Evolutionary conservation across 2,113 vertebrate genomes (phyloP).

Genomic region (Nyctibius bracteatus): DNA sequence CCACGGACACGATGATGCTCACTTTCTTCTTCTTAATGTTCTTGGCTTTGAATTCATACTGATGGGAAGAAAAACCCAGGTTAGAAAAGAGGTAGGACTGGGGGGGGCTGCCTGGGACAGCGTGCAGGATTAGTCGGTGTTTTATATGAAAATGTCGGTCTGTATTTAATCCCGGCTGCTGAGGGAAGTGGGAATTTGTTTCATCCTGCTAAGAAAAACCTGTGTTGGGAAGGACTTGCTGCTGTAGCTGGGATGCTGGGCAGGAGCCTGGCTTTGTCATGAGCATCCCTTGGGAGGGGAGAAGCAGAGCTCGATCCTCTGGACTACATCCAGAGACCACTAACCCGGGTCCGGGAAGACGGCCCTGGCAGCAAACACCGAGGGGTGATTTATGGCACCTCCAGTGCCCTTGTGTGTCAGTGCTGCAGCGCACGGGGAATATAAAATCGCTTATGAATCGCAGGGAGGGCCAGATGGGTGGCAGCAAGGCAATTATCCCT

Average conservation of each 20-base stretch:
- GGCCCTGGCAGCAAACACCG: background rate
- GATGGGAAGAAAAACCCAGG: background rate
- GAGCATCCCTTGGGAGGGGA: background rate
- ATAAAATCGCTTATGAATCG: background rate
- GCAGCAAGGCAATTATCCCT: slow-evolving; percentile 28
- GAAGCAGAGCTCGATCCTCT: background rate
- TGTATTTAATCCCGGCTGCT: background rate
- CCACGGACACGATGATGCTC: slow-evolving; percentile 85
- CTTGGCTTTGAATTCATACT: slow-evolving; percentile 94
- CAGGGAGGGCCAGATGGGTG: slow-evolving; percentile 45
- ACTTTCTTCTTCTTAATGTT: slow-evolving; percentile 91
- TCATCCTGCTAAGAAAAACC: background rate
- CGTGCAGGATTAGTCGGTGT: background rate
- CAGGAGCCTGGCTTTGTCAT: background rate
- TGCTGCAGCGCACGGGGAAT: background rate
- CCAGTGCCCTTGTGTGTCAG: slow-evolving; percentile 4
- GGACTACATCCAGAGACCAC: background rate
- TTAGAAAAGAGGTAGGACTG: background rate
- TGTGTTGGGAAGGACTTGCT: background rate
- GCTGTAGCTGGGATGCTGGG: background rate
- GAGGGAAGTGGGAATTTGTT: background rate
- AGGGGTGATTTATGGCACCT: background rate
- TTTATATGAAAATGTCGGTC: background rate
- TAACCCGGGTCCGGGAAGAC: background rate
- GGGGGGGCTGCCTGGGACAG: background rate